Conservation (phyloP, 2,113 vertebrate genomes). For the Vombatus ursinus region DNA sequence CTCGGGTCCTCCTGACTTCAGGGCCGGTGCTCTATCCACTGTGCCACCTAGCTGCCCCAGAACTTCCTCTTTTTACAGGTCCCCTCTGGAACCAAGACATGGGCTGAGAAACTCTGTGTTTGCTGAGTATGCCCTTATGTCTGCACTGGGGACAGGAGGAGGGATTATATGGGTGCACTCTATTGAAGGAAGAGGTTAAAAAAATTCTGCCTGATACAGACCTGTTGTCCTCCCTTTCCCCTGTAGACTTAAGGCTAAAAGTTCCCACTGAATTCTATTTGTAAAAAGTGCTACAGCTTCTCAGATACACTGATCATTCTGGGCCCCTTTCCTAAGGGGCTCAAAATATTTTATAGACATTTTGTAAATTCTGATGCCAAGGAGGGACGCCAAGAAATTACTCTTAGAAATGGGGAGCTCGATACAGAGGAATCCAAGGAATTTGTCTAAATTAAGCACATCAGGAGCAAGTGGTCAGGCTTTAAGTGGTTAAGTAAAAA, state of each 20-base stretch:
- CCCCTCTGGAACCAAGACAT: neutral
- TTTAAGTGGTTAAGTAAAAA: slow-evolving; percentile 17
- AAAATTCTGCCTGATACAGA: slow-evolving; percentile 43
- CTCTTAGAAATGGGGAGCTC: neutral
- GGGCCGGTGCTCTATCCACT: no score
- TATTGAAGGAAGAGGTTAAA: slow-evolving; percentile 28
- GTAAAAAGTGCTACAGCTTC: neutral
- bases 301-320: slow-evolving; percentile 17
- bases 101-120: neutral
- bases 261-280: neutral
- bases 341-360: slow-evolving; percentile 9
- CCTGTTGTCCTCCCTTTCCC: neutral
- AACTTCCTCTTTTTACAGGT: slow-evolving; percentile 4
- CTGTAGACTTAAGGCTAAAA: slow-evolving; percentile 37
- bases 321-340: neutral
- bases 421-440: neutral
- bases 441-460: neutral
- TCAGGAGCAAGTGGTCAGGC: neutral
- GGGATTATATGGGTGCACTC: slow-evolving; percentile 53
- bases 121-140: neutral
- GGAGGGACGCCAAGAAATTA: neutral
- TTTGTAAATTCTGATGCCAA: slow-evolving; percentile 23
- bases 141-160: slow-evolving; percentile 30
- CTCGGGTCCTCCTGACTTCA: no score
- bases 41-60: no score